Evolutionary conservation across 2,797 vertebrate genomes (phyloP), one percentile per base, ranked within the genome.

Genomic region (Darevskia mixta): DNA sequence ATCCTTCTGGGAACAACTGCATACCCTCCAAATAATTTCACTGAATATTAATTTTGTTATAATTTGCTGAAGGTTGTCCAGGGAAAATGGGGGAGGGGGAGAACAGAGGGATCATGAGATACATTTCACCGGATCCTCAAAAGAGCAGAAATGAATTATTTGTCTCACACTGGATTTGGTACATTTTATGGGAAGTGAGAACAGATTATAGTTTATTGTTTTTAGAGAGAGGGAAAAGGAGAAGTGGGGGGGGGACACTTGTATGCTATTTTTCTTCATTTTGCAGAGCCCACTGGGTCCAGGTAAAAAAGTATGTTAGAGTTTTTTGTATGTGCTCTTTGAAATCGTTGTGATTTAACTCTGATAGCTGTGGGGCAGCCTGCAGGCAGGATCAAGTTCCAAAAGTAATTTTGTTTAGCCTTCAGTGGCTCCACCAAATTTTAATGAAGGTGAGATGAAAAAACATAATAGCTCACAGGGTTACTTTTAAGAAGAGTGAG

Each of bases 101-200:
- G 83, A 94, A 93, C 0, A 15, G 64, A 64, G 80, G 83, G 23
- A 55, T 17, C 49, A 72, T 89, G 82, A 32, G 66, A 85, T 73
- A 61, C 8, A 73, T 90, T 90, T 92, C 85, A 90, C 75, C 61
- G 67, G 91, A 93, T 86, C 80, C 20, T 75, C 93, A 83, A 91
- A 90, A 90, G 79, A 90, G 78, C 49, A 90, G 61, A 90, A 45
- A 5, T 85, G 82, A 94, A 87, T 76, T 86, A 89, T 20, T 91
- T 41, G 61, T 90, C 86, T 93, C 11, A 10, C 3, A 6, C 10
- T 8, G 69, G 82, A 86, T 73, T 92, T 32, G 78, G 38, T 58
- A 1, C 88, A 82, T 89, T 91, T 91, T 81, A 80, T 82, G 32
- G 89, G 71, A 83, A 79, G 3, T 83, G 76, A 17, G 38, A 90